phyloP scores from a whole-genome alignment of 2,113 vertebrate species.

The Chaetodon trifascialis region DNA sequence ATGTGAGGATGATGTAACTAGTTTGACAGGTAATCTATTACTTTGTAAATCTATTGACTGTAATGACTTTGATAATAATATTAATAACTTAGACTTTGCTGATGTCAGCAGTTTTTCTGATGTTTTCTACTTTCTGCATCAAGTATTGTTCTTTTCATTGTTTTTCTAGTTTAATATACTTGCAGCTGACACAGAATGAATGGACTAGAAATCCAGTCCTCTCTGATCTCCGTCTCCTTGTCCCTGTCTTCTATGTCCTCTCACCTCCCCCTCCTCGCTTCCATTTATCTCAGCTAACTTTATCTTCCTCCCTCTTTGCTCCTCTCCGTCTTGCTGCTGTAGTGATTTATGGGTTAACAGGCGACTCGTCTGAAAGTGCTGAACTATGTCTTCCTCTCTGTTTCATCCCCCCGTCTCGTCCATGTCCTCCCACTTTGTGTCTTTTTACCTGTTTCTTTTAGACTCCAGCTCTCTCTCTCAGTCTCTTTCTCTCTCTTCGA shows the following conservation, averaged over 20 bases:
- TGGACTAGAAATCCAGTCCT: not conserved
- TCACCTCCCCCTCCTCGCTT: slow-evolving; percentile 12
- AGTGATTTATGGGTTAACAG: slow-evolving; percentile 44
- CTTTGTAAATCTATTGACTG: too few species aligned
- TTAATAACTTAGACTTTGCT: too few species aligned
- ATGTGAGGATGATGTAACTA: too few species aligned
- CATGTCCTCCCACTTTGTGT: not conserved
- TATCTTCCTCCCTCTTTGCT: slow-evolving; percentile 17
- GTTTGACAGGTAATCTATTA: too few species aligned
- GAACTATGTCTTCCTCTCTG: slow-evolving; percentile 57
- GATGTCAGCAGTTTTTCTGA: too few species aligned
- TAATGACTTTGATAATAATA: too few species aligned
- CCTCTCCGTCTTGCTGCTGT: not conserved
- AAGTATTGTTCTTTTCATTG: not conserved
- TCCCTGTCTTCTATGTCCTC: slow-evolving; percentile 34
- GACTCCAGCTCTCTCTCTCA: not conserved
- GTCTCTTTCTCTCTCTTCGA: not conserved
- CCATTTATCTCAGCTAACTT: slow-evolving; percentile 36
- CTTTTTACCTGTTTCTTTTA: not conserved
- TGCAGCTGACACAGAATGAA: not conserved
- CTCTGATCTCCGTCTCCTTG: not conserved
- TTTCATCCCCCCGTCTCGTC: slow-evolving; percentile 3
- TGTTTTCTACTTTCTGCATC: too few species aligned
- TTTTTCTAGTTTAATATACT: not conserved
- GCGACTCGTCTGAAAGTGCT: slow-evolving; percentile 38